Evolutionary conservation across 2,797 vertebrate genomes (phyloP).

Genomic region (Sorex maritimensis): DNA sequence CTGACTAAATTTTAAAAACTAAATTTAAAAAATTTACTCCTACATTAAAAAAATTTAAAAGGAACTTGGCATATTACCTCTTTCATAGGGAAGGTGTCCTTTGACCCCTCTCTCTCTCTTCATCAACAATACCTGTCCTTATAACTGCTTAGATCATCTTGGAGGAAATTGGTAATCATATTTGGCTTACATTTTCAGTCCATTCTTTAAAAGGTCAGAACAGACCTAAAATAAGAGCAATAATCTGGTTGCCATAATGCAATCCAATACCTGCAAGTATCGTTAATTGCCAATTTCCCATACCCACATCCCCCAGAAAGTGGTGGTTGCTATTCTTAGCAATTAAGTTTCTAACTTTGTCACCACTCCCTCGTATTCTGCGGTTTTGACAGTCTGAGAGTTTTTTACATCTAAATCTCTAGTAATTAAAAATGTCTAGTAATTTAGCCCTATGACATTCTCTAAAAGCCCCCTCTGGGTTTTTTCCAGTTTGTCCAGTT

Average conservation of each 20-base stretch:
- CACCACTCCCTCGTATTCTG: background rate
- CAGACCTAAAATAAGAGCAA: background rate
- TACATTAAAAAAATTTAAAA: no score
- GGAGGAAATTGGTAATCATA: background rate
- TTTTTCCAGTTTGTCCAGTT: background rate
- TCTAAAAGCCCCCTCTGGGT: background rate
- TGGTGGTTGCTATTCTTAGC: background rate
- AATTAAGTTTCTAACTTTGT: background rate
- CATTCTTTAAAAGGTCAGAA: background rate
- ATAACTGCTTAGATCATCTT: background rate
- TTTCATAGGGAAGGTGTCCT: background rate
- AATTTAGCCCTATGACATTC: background rate
- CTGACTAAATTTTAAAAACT: no score
- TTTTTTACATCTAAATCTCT: conserved; percentile 45
- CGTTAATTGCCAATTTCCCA: background rate
- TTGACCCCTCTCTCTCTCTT: background rate
- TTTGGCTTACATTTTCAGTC: no score
- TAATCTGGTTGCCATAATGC: background rate
- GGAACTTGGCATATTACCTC: no score
- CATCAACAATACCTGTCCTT: background rate
- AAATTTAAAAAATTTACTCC: no score
- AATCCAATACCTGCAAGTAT: background rate
- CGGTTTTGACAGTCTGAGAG: background rate
- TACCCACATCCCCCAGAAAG: background rate
- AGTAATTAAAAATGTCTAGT: background rate